Conservation (phyloP, 2,888 invertebrate species). For the Caenorhabditis sp. region DNA sequence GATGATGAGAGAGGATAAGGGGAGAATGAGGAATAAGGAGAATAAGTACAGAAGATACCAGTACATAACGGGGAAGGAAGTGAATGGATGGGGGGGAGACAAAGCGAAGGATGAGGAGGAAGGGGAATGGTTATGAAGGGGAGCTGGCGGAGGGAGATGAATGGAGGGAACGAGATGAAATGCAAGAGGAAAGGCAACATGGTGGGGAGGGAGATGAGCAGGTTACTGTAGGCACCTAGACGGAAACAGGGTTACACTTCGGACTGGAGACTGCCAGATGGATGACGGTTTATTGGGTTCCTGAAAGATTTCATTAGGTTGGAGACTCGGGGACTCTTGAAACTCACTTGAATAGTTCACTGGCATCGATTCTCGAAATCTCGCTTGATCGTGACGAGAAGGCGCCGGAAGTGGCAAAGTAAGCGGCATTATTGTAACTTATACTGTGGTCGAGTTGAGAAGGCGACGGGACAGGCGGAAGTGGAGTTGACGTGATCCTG, state of each 20-base stretch:
- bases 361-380: slow-evolving; percentile 77
- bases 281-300: slow-evolving; percentile 63
- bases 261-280: slow-evolving; percentile 70
- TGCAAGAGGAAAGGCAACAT: slow-evolving; percentile 39
- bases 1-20: neutral
- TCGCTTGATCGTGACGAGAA: slow-evolving; percentile 78
- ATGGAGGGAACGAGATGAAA: slow-evolving; percentile 3
- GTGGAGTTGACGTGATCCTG: slow-evolving; percentile 69
- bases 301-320: slow-evolving; percentile 32
- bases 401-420: slow-evolving; percentile 77
- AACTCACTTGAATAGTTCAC: slow-evolving; percentile 74
- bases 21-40: neutral
- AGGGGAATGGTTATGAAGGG: neutral
- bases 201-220: slow-evolving; percentile 15
- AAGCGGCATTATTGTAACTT: slow-evolving; percentile 83
- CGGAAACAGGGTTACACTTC: slow-evolving; percentile 63
- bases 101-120: slow-evolving; percentile 13
- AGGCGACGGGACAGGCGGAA: slow-evolving; percentile 77
- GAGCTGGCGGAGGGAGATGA: neutral
- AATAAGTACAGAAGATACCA: slow-evolving; percentile 45
- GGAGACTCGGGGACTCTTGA: neutral
- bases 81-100: slow-evolving; percentile 18
- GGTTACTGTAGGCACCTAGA: slow-evolving; percentile 8
- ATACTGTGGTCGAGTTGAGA: slow-evolving; percentile 79
- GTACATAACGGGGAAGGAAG: slow-evolving; percentile 42